Evolutionary conservation across 1,140 invertebrate species (phyloP), one percentile per base, ranked within the genome.

Genomic region (Radopholus similis): DNA sequence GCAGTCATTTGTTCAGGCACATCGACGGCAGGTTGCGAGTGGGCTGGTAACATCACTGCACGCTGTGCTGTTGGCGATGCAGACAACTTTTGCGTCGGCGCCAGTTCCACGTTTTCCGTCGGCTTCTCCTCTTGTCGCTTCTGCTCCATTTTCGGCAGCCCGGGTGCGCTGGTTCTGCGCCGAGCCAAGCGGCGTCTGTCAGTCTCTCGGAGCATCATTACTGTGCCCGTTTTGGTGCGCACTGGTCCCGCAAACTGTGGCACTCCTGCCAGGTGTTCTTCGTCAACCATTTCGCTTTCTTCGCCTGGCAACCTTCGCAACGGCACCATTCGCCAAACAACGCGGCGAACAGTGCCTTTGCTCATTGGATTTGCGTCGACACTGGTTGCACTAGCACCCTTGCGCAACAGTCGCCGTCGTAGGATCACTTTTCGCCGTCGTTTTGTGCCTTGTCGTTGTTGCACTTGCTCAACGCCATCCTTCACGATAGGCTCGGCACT

Each of bases 271-370:
- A 40, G 38, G 18, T 47, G 18, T 21, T 32, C 38, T 8, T 62
- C 18, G 23, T 38, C 59, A 32, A 30, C 57, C 15, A 4, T 26
- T 42, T 47, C 28, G 40, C 13, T 40, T 8, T 47, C 38, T 18
- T 35, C 49, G 23, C 26, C 28, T 34, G 40, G 21, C 18, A 62
- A 62, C 32, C 49, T 35, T 15, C 28, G 8, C 49, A 62, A 47
- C 6, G 59, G 59, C 42, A 62, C 59, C 21, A 62, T 42, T 35
- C 49, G 42, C 59, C 59, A 62, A 5, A 49, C 49, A 15, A 62
- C 40, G 9, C 59, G 59, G 8, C 59, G 59, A 26, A 62, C 23
- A 13, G 40, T 26, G 13, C 59, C 49, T 35, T 42, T 30, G 15
- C 47, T 42, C 30, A 26, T 42, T 23, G 59, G 40, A 60, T 35